These are phyloP conservation scores for Olivierus martensii DNA, from an alignment of 1,140 invertebrate genomes.

Conservation along the genomic window DNA sequence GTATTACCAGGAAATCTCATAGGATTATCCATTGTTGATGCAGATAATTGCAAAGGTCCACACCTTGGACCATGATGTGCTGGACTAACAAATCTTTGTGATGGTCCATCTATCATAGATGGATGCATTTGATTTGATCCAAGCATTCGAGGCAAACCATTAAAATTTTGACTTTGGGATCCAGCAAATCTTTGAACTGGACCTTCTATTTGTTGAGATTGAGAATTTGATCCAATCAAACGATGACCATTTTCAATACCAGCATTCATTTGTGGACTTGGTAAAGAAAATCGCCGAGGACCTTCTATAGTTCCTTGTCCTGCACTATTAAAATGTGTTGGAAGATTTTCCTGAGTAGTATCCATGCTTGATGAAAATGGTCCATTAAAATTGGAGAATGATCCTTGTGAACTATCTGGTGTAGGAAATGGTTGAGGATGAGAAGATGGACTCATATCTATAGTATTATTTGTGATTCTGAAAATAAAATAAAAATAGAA, in stretches of 20 bases:
- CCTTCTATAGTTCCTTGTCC: slow-evolving; percentile 11
- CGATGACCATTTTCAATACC: slow-evolving; percentile 8
- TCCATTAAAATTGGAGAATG: no score
- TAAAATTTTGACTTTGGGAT: slow-evolving; percentile 25
- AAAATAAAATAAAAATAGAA: not conserved
- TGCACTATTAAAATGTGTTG: not conserved
- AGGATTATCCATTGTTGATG: slow-evolving; percentile 2
- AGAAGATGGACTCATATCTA: slow-evolving; percentile 3
- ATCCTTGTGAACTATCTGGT: no score
- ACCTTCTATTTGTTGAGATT: no score
- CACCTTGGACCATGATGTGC: slow-evolving; percentile 8
- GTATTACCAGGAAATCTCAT: slow-evolving; percentile 9
- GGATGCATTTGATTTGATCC: slow-evolving; percentile 17
- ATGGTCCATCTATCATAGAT: slow-evolving; percentile 43
- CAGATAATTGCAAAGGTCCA: slow-evolving; percentile 2
- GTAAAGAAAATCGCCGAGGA: slow-evolving; percentile 30
- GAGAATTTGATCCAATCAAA: slow-evolving; percentile 1
- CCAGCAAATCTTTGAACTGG: slow-evolving; percentile 8
- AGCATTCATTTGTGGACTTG: slow-evolving; percentile 26
- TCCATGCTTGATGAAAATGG: no score
- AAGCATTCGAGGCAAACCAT: slow-evolving; percentile 22
- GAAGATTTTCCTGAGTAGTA: no score
- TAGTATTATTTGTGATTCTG: slow-evolving; percentile 2
- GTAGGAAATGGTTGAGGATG: not conserved
- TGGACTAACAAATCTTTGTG: slow-evolving; percentile 34